These are phyloP conservation scores for Smittia sp. DNA, from an alignment of 2,888 invertebrate species.

Conservation along the genomic window DNA sequence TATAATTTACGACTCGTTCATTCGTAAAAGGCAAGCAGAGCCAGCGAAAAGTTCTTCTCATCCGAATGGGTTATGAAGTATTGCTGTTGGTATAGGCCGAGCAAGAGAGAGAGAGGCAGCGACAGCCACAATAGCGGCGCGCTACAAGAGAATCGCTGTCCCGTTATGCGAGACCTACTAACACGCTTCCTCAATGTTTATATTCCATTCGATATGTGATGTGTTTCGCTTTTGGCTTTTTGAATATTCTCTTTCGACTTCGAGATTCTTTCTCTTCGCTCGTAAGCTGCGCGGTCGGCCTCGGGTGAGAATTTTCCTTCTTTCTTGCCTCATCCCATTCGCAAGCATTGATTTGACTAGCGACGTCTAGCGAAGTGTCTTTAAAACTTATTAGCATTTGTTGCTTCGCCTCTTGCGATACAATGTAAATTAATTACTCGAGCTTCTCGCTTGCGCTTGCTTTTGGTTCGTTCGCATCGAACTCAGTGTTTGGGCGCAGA, in stretches of 20 bases:
- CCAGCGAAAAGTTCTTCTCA: constrained; percentile 18
- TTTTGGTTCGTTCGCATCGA: neutral
- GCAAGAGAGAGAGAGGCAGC: neutral
- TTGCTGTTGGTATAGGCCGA: constrained; percentile 32
- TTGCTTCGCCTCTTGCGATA: constrained; percentile 1
- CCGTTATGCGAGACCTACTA: constrained; percentile 55
- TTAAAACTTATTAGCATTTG: neutral
- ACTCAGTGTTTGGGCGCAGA: neutral
- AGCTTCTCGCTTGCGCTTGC: neutral
- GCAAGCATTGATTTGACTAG: neutral
- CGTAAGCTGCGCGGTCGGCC: neutral
- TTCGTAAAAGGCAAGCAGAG: constrained; percentile 17
- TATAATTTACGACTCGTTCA: constrained; percentile 34
- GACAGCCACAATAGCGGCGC: neutral
- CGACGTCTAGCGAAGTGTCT: neutral
- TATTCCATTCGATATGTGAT: constrained; percentile 38
- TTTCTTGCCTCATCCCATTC: neutral
- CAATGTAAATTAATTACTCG: neutral
- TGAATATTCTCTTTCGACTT: constrained; percentile 26
- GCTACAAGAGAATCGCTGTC: constrained; percentile 21
- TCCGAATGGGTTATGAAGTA: constrained; percentile 26
- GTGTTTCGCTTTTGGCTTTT: constrained; percentile 23
- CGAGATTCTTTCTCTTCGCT: constrained; percentile 30
- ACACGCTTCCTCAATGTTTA: constrained; percentile 52
- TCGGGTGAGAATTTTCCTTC: neutral